Evolutionary conservation across 2,888 invertebrate genomes (phyloP), one percentile per base, ranked within the genome.

Genomic region (Idaea straminata): DNA sequence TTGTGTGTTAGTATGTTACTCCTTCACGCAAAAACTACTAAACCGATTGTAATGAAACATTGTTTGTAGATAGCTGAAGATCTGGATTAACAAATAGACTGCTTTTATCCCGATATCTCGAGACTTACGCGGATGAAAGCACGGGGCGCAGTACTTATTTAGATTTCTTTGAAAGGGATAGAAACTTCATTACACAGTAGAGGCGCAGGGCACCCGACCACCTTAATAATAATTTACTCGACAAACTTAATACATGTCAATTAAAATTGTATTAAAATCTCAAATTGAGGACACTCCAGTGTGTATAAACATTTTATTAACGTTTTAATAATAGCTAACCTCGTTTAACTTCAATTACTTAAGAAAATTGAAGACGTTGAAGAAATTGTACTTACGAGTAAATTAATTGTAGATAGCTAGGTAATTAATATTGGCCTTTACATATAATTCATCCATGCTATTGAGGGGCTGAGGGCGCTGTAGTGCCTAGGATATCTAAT

Each of bases 211-310:
- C 80, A 80, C 74, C 71, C 81, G 80, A 79, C 88, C 88, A 87
- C 88, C 86, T 87, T 88, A 89, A 87, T 88, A 89, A 87, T 88
- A 89, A 92, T 89, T 90, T 88, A 86, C 84, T 88, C 84, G 80
- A 80, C 83, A 85, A 88, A 88, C 83, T 87, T 91, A 88, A 91
- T 91, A 91, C 85, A 87, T 89, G 90, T 89, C 90, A 90, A 92
- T 92, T 92, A 92, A 88, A 85, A 87, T 86, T 88, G 88, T 89
- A 91, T 90, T 90, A 92, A 86, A 87, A 72, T 69, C 80, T 75
- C 78, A 83, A 84, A 84, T 87, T 80, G 77, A 83, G 83, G 69
- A 76, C 81, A 77, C 88, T 90, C 71, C 68, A 83, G 73, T 78
- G 83, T 83, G 83, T 88, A 82, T 82, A 82, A 81, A 80, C 79